phyloP scores from a whole-genome alignment of 2,888 invertebrate species.

The Sarcophaga subvicina region DNA sequence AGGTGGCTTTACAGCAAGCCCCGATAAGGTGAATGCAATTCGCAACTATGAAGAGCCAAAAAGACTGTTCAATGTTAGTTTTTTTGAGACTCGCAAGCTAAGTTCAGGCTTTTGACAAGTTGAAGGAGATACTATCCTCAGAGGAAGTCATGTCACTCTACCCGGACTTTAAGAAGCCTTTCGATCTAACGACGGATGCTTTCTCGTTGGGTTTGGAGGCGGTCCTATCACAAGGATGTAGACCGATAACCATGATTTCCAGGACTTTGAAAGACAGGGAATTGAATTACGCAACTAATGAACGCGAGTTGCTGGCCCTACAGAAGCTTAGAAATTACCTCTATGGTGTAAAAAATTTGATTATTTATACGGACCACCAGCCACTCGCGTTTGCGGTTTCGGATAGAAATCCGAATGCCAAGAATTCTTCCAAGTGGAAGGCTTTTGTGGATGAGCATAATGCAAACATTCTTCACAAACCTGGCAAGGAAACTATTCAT shows the following conservation, averaged over 20 bases:
- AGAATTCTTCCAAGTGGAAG: conserved; percentile 7
- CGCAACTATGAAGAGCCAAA: too few relatives aligned
- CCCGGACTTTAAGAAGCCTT: conserved; percentile 12
- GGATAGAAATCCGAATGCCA: conserved; percentile 66
- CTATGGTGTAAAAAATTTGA: conserved; percentile 73
- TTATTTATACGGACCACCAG: conserved; percentile 69
- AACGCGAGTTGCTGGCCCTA: conserved; percentile 75
- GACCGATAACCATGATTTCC: conserved; percentile 35
- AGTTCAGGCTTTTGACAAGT: conserved; percentile 18
- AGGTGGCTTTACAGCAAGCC: too few relatives aligned
- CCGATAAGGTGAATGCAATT: too few relatives aligned
- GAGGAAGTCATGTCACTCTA: conserved; percentile 4
- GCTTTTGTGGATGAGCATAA: conserved; percentile 47
- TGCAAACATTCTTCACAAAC: neutral
- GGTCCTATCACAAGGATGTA: conserved; percentile 48
- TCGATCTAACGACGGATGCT: conserved; percentile 11
- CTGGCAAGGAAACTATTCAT: conserved; percentile 27
- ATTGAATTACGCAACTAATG: conserved; percentile 45
- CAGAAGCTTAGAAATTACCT: conserved; percentile 78
- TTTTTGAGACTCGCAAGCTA: too few relatives aligned
- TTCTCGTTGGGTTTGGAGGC: neutral
- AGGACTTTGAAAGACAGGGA: conserved; percentile 29
- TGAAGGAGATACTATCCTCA: neutral
- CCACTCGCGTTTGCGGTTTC: conserved; percentile 67
- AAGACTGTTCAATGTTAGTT: too few relatives aligned